These are phyloP conservation scores for Chironomus tepperi DNA, from an alignment of 1,140 invertebrate genomes.

Conservation along the genomic window DNA sequence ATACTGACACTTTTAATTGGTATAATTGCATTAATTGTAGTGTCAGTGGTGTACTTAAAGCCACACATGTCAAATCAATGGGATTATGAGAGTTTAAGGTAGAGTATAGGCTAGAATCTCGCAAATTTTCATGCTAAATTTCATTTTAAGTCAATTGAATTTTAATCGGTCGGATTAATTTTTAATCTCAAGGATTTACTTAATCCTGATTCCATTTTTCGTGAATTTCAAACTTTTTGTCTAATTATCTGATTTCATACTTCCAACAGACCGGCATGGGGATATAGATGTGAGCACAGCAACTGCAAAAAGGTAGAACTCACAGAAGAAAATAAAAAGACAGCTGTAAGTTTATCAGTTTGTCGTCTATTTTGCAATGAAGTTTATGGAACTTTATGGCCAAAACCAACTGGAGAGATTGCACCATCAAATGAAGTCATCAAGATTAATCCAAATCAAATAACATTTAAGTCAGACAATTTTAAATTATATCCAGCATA, in stretches of 20 bases:
- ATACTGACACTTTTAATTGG: not conserved
- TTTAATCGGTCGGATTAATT: no score
- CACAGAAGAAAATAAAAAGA: slow-evolving; percentile 40
- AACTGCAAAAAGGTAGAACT: slow-evolving; percentile 46
- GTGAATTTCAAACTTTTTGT: not conserved
- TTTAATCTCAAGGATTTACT: not conserved
- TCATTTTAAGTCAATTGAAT: no score
- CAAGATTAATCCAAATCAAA: slow-evolving; percentile 45
- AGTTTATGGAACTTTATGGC: slow-evolving; percentile 57
- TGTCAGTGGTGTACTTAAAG: not conserved
- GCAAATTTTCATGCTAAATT: not conserved
- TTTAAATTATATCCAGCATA: slow-evolving; percentile 20
- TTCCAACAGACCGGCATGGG: slow-evolving; percentile 42
- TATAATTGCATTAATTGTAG: not conserved
- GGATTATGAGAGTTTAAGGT: not conserved
- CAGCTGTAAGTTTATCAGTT: slow-evolving; percentile 48
- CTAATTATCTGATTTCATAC: slow-evolving; percentile 25
- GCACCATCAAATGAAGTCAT: slow-evolving; percentile 49
- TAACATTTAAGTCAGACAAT: slow-evolving; percentile 30
- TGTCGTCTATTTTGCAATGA: slow-evolving; percentile 53
- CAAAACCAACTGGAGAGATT: slow-evolving; percentile 55
- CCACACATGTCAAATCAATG: not conserved
- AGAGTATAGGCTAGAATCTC: no score
- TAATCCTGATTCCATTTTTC: not conserved
- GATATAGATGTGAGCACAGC: slow-evolving; percentile 46